phyloP scores from a whole-genome alignment of 1,140 invertebrate genomes.

The Formica exsecta region DNA sequence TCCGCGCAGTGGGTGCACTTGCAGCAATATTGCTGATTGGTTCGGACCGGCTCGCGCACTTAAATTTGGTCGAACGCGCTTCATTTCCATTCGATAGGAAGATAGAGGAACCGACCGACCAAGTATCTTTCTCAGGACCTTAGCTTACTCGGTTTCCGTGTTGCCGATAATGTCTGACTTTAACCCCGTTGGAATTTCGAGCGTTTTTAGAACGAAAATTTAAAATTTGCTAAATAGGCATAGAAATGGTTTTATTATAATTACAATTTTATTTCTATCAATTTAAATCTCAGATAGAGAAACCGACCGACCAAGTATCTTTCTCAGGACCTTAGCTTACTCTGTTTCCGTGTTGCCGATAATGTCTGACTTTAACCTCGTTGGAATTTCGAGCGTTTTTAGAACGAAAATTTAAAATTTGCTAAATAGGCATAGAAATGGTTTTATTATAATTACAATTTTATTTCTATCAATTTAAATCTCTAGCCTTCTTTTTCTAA shows the following conservation, averaged over 20 bases:
- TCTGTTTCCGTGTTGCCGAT: not conserved
- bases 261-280: too few relatives aligned
- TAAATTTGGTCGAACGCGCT: slow-evolving; percentile 69
- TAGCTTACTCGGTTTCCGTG: slow-evolving; percentile 2
- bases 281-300: too few relatives aligned
- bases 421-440: too few relatives aligned
- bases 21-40: slow-evolving; percentile 63
- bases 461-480: too few relatives aligned
- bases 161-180: slow-evolving; percentile 53
- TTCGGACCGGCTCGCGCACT: slow-evolving; percentile 59
- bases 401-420: too few relatives aligned
- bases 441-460: too few relatives aligned
- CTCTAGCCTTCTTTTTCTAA: not conserved
- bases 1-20: slow-evolving; percentile 62
- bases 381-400: slow-evolving; percentile 13
- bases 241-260: too few relatives aligned
- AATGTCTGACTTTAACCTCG: slow-evolving; percentile 56
- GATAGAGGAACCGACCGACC: not conserved
- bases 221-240: too few relatives aligned
- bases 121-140: not conserved
- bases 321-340: slow-evolving; percentile 24
- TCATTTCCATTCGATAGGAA: slow-evolving; percentile 38
- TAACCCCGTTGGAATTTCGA: slow-evolving; percentile 34
- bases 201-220: too few relatives aligned
- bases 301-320: not conserved